A percentile compares a stretch with the other conserved stretches of the same genome.
Evolutionary conservation across 2,113 vertebrate genomes (phyloP).

Genomic region (Mus musculus): DNA sequence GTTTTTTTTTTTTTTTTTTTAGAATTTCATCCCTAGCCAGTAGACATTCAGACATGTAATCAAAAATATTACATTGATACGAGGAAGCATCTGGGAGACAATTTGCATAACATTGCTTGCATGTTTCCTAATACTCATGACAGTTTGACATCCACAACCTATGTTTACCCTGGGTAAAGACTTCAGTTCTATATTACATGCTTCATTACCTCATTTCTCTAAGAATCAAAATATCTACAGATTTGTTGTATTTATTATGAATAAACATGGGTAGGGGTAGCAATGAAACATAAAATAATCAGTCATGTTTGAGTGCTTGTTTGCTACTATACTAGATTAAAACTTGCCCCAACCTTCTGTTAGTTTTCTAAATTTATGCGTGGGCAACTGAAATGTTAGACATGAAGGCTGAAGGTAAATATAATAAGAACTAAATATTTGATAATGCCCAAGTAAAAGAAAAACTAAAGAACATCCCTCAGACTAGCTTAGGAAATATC

Average conservation of each 20-base stretch:
- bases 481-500: not conserved
- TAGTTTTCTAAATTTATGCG: not conserved
- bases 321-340: not conserved
- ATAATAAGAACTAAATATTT: conserved; percentile 39
- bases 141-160: conserved; percentile 57
- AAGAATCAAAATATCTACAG: conserved; percentile 9
- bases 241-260: conserved; percentile 11
- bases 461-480: not conserved
- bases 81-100: not conserved
- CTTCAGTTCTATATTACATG: conserved; percentile 31
- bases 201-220: conserved; percentile 27
- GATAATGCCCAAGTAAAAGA: not conserved
- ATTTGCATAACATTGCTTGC: conserved; percentile 47
- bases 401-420: not conserved
- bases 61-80: conserved; percentile 40
- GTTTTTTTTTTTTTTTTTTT: not conserved
- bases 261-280: not conserved
- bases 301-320: not conserved
- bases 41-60: conserved; percentile 7
- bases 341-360: not conserved
- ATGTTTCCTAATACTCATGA: conserved; percentile 61
- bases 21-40: not conserved
- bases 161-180: conserved; percentile 4
- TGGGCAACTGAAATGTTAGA: not conserved
- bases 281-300: not conserved